Percentiles rank a stretch among this genome's conserved stretches.
Conservation (phyloP, 1,140 invertebrate genomes). For the Mamestra configurata region DNA sequence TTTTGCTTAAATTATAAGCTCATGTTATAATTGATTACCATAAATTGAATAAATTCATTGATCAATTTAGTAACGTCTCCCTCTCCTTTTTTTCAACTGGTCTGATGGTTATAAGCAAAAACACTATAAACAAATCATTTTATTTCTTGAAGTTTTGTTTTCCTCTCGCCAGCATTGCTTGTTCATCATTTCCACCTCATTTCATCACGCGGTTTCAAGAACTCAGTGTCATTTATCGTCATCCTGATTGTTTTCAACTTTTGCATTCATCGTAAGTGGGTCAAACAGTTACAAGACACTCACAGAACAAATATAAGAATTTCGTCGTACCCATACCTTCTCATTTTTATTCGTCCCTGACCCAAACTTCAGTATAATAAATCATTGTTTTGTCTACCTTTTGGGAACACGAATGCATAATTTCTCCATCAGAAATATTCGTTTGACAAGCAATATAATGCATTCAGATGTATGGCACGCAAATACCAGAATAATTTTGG, state of each 20-base stretch:
- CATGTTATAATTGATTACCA: too few species aligned
- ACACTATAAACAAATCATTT: neutral
- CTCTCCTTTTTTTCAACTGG: too few species aligned
- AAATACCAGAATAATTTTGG: neutral
- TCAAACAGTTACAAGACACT: slow-evolving; percentile 4
- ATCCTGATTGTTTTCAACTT: neutral
- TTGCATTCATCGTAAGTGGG: slow-evolving; percentile 5
- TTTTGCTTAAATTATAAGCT: too few species aligned
- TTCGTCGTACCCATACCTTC: neutral
- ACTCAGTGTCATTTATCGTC: neutral
- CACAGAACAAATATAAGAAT: neutral
- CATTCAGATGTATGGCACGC: slow-evolving; percentile 26
- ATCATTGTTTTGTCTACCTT: slow-evolving; percentile 42
- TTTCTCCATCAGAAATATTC: neutral
- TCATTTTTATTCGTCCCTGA: slow-evolving; percentile 14
- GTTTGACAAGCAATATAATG: slow-evolving; percentile 30
- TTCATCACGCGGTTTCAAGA: neutral
- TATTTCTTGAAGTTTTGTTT: neutral
- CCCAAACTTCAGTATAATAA: slow-evolving; percentile 13
- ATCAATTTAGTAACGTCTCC: too few species aligned
- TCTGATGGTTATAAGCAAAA: too few species aligned
- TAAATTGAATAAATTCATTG: too few species aligned
- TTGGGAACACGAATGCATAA: slow-evolving; percentile 20
- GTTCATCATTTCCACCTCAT: neutral
- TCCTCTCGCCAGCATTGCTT: neutral